A percentile compares a stretch with the other conserved stretches of the same genome.
These are phyloP conservation scores for Diarsia brunnea DNA, from an alignment of 2,888 invertebrate genomes.

Conservation along the genomic window DNA sequence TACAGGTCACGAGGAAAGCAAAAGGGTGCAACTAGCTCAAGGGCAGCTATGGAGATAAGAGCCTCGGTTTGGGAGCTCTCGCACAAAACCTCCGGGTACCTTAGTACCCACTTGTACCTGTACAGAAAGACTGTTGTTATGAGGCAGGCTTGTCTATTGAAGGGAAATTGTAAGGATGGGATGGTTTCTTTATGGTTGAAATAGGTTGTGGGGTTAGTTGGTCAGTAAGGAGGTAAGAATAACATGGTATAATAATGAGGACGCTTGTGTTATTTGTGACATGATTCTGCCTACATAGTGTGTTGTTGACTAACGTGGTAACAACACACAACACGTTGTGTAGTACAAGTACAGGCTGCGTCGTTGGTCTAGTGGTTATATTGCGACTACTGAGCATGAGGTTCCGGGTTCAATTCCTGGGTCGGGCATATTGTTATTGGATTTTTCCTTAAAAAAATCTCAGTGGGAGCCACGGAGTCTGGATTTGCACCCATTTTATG, in stretches of 20 bases:
- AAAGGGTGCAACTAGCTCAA: slow-evolving; percentile 63
- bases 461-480: no score
- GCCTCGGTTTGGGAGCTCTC: slow-evolving; percentile 34
- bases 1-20: slow-evolving; percentile 51
- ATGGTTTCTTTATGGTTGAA: slow-evolving; percentile 9
- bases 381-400: no score
- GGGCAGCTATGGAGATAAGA: slow-evolving; percentile 50
- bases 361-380: no score
- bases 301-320: not conserved
- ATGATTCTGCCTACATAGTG: not conserved
- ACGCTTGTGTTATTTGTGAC: no score
- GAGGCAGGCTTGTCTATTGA: slow-evolving; percentile 4
- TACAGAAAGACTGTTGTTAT: slow-evolving; percentile 23
- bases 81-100: slow-evolving; percentile 38
- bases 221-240: slow-evolving; percentile 1
- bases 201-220: slow-evolving; percentile 32
- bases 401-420: no score
- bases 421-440: no score
- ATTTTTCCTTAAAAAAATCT: no score
- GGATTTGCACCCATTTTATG: no score
- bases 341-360: no score
- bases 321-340: no score
- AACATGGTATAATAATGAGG: not conserved
- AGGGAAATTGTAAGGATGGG: slow-evolving; percentile 16
- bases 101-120: slow-evolving; percentile 33